Evolutionary conservation across 1,140 invertebrate genomes (phyloP).

Genomic region (Drosophila murphyi): DNA sequence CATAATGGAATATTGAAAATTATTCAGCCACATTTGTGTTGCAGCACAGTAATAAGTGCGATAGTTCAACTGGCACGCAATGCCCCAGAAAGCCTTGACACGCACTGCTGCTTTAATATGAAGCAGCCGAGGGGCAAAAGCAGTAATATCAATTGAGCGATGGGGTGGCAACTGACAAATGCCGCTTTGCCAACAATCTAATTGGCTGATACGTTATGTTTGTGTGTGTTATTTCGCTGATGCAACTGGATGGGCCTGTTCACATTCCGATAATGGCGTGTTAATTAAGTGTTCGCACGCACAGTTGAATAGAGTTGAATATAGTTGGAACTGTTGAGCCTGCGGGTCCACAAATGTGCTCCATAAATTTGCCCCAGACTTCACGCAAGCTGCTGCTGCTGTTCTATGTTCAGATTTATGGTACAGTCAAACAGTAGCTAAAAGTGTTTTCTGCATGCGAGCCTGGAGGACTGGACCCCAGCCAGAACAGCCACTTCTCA

Average conservation of each 20-base stretch:
- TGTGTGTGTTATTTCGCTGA: constrained; percentile 35
- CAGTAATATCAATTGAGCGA: constrained; percentile 45
- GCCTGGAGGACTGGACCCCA: not conserved
- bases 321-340: constrained; percentile 7
- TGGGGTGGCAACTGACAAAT: constrained; percentile 9
- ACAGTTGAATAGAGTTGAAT: constrained; percentile 52
- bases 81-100: not conserved
- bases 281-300: constrained; percentile 76
- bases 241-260: not conserved
- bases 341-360: constrained; percentile 39
- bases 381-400: not conserved
- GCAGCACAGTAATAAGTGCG: constrained; percentile 17
- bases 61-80: constrained; percentile 8
- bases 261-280: constrained; percentile 63
- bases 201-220: constrained; percentile 56
- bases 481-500: constrained; percentile 26
- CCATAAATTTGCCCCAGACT: constrained; percentile 50
- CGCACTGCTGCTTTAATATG: not conserved
- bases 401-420: constrained; percentile 57
- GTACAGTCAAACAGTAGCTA: constrained; percentile 37
- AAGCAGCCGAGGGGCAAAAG: not conserved
- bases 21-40: not conserved
- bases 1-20: constrained; percentile 3
- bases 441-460: constrained; percentile 39
- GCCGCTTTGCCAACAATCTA: constrained; percentile 21